Base-by-base conservation (phyloP, 2,113 vertebrate species). In the Brienomyrus brachyistius region DNA sequence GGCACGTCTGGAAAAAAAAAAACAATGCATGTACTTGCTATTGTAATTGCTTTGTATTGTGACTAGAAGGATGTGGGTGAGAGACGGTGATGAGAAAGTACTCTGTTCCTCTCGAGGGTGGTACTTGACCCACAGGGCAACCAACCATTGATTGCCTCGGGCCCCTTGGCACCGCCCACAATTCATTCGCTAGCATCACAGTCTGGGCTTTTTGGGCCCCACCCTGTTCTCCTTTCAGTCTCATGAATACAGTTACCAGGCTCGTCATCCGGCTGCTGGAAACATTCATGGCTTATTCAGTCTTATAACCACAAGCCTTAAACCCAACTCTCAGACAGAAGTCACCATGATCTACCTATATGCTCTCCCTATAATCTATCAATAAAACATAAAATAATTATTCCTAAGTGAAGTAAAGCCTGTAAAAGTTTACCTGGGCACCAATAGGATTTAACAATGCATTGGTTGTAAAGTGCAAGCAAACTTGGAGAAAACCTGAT, bases 31-130 rank as follows among this genome's bases (percentile, higher is more conserved):
- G 85, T 87, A 87, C 51, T 87, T 88, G 56, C 87, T 47, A 93
- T 94, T 96, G 93, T 94, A 93, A 48, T 50, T 84, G 59, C 83
- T 86, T 86, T 77, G 88, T 89, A 85, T 91, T 92, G 92, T 92
- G 93, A 94, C 92, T 91, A 93, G 93, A 93, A 91, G 89, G 74
- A 77, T 90, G 92, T 93, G 92, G 88, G 91, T 89, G 90, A 91
- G 91, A 92, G 90, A 89, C 88, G 91, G 88, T 40, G 88, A 90
- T 93, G 89, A 88, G 88, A 91, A 88, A 54, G 83, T 90, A 89
- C 88, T 88, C 90, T 84, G n/a, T 88, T 85, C 86, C 89, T 90
- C 90, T 56, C 19, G 59, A 88, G 40, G 89, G 89, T 87, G 88
- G 77, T 77, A 92, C 90, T 92, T 92, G 92, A 92, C 92, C 91